Conservation (phyloP, 1,140 invertebrate species). For the Caenorhabditis tropicalis region DNA sequence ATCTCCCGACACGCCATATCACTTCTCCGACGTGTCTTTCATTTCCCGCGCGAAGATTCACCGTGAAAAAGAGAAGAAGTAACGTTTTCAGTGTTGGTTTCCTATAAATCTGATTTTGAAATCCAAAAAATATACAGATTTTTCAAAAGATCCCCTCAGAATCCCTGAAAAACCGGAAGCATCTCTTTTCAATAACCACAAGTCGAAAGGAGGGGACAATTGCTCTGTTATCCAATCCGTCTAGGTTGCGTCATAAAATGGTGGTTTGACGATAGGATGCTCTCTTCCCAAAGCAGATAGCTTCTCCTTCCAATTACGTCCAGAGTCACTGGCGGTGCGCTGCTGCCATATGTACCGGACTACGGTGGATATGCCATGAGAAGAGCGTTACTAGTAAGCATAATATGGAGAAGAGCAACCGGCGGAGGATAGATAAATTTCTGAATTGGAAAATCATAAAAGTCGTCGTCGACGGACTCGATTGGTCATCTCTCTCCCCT, state of each 20-base stretch:
- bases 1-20: slow-evolving; percentile 41
- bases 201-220: not conserved
- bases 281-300: not conserved
- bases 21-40: slow-evolving; percentile 39
- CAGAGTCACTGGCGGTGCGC: not conserved
- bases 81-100: no score
- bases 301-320: slow-evolving; percentile 31
- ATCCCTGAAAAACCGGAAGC: not conserved
- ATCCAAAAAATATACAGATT: not conserved
- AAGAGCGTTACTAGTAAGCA: not conserved
- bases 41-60: slow-evolving; percentile 26
- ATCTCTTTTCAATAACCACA: not conserved
- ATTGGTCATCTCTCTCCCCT: not conserved
- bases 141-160: not conserved
- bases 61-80: not conserved
- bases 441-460: slow-evolving; percentile 42
- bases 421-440: slow-evolving; percentile 1
- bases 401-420: slow-evolving; percentile 1
- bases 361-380: slow-evolving; percentile 41
- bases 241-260: slow-evolving; percentile 38
- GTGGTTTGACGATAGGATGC: no score
- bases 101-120: not conserved
- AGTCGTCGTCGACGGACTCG: not conserved
- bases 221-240: slow-evolving; percentile 37
- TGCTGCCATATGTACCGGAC: slow-evolving; percentile 42